Percentiles rank a stretch among this genome's conserved stretches.
These are phyloP conservation scores for Epizoanthus stellaris DNA, from an alignment of 92 coral and sea anemone species.

Conservation along the genomic window DNA sequence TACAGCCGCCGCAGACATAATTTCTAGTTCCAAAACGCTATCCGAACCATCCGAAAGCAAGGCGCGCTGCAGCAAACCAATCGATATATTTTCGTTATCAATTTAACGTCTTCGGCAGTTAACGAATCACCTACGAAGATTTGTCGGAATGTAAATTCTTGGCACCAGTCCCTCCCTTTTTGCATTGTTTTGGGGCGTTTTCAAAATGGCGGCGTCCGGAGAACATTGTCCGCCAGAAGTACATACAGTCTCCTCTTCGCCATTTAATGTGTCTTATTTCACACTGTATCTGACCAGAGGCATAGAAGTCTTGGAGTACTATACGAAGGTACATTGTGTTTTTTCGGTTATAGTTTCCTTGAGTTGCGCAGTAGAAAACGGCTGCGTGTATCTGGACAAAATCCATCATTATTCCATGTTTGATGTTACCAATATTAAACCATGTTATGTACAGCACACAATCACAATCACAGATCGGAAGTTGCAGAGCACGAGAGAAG, in stretches of 20 bases:
- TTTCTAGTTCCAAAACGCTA: neutral
- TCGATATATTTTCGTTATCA: neutral
- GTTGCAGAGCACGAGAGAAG: too few relatives aligned
- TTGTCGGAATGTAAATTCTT: neutral
- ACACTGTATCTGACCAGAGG: constrained; percentile 84
- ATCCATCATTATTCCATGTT: too few relatives aligned
- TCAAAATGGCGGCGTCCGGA: constrained; percentile 85
- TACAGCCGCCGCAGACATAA: constrained; percentile 53
- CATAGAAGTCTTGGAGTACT: constrained; percentile 89
- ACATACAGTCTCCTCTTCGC: constrained; percentile 33
- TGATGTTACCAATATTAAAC: too few relatives aligned
- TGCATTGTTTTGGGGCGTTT: constrained; percentile 60
- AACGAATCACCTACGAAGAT: constrained; percentile 3
- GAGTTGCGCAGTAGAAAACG: too few relatives aligned
- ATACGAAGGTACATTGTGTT: constrained; percentile 78
- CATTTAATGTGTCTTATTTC: constrained; percentile 77
- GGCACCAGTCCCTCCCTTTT: constrained; percentile 9
- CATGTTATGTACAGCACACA: too few relatives aligned
- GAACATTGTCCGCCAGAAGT: constrained; percentile 73
- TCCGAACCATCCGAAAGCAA: neutral
- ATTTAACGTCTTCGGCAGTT: neutral
- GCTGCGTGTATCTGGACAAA: too few relatives aligned
- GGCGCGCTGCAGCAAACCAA: neutral
- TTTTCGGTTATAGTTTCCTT: neutral
- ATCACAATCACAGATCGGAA: too few relatives aligned